Evolutionary conservation across 2,113 vertebrate genomes (phyloP).

Genomic region (Indicator maculatus): DNA sequence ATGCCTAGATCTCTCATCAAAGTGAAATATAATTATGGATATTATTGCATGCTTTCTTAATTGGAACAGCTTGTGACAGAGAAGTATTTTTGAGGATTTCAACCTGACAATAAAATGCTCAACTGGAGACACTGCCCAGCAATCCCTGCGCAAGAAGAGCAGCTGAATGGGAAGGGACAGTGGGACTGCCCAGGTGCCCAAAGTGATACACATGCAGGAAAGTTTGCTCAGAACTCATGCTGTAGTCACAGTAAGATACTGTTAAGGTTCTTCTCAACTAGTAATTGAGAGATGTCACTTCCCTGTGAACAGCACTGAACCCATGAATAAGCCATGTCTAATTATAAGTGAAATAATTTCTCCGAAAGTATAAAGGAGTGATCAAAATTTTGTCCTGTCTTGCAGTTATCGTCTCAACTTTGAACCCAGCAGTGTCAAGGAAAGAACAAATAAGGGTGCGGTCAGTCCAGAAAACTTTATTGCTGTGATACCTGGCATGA

Average conservation of each 20-base stretch:
- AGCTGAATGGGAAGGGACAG: neutral
- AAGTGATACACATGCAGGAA: neutral
- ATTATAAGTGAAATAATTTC: neutral
- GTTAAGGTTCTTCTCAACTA: neutral
- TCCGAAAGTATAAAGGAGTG: neutral
- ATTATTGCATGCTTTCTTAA: slow-evolving; percentile 64
- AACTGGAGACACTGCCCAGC: neutral
- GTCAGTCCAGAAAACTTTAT: neutral
- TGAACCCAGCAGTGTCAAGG: rapidly evolving
- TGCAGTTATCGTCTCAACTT: neutral
- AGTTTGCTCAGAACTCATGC: neutral
- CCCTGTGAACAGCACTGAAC: neutral
- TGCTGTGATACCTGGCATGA: neutral
- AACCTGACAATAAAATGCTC: neutral
- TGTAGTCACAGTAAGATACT: neutral
- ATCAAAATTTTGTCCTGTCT: neutral
- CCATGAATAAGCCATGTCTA: rapidly evolving
- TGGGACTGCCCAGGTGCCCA: neutral
- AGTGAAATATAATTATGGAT: slow-evolving; percentile 57
- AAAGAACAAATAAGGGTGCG: neutral
- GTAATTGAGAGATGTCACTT: neutral
- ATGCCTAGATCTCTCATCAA: slow-evolving; percentile 68
- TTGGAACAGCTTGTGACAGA: slow-evolving; percentile 60
- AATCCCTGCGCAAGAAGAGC: rapidly evolving
- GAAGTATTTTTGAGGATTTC: slow-evolving; percentile 39